These are phyloP conservation scores for Brachionus paranguensis DNA, from an alignment of 1,140 invertebrate genomes.

Conservation along the genomic window DNA sequence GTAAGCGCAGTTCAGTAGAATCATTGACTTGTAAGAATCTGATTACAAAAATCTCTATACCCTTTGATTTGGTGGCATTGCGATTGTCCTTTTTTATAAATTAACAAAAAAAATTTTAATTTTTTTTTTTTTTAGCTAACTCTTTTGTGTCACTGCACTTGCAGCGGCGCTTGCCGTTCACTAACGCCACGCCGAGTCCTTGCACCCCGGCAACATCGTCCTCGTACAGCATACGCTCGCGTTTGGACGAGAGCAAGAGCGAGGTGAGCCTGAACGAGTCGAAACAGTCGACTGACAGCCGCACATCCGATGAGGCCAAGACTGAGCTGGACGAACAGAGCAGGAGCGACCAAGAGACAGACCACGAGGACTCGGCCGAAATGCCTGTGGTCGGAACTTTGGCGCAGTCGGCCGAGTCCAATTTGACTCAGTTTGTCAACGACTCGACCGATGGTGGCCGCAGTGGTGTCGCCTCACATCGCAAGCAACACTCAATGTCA, in stretches of 20 bases:
- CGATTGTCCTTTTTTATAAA: not conserved
- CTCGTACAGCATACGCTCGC: not conserved
- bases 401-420: constrained; percentile 14
- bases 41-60: too few species aligned
- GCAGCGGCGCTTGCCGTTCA: not conserved
- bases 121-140: not conserved
- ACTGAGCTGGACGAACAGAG: not conserved
- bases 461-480: not conserved
- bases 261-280: not conserved
- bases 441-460: not conserved
- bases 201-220: not conserved
- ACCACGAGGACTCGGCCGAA: not conserved
- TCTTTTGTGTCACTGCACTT: constrained; percentile 15
- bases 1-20: constrained; percentile 8
- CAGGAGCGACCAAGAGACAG: not conserved
- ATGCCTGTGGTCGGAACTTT: not conserved
- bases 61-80: not conserved
- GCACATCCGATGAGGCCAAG: not conserved
- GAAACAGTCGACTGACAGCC: not conserved
- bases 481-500: constrained; percentile 39
- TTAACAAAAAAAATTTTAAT: not conserved
- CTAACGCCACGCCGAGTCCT: not conserved
- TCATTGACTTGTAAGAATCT: constrained; percentile 34
- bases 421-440: not conserved
- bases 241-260: not conserved